Base-by-base conservation (phyloP, 2,113 vertebrate genomes). In the Notiomystis cincta region DNA sequence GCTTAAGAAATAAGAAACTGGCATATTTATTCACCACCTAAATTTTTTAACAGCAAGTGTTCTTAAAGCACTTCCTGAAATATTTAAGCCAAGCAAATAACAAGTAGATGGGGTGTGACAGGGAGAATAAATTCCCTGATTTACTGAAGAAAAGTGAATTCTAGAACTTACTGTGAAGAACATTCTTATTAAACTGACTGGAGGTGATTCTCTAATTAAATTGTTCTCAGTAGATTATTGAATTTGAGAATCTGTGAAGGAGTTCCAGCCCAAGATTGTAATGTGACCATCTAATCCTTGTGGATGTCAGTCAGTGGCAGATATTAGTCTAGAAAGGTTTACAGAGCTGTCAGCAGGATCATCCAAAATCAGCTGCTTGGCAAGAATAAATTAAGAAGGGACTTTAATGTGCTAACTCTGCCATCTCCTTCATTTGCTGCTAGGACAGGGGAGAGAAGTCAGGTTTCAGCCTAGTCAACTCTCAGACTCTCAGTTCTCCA, bases 81-180 rank as follows among this genome's bases (percentile, higher is more conserved):
- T 97, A 95, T 90, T 94, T 92, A 93, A 93, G 44, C 42, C 67
- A 54, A 56, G 82, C 79, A 82, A 94, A 90, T 94, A 95, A 93
- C 56, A 44, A 97, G 82, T 31, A 71, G 71, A 37, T 56, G 66
- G 82, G 62, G 54, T 75, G 47, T 90, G 90, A 80, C 45, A 72
- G 23, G 56, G 56, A 72, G 62, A 88, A 92, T 81, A 90, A 77
- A 78, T 75, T 77, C 58, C 33, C 56, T 73, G 71, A 80, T 95
- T 96, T 96, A 58, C 54, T 70, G 58, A 81, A 73, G 78, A 82
- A 93, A 81, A 93, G 51, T 18, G 79, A 90, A 70, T 93, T 83
- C 83, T 62, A 73, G 50, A 94, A 67, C 28, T 44, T 27, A 18
- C 8, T 66, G 56, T 58, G 82, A 92, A 85, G 58, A 85, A 71